These are phyloP conservation scores for Coelogynopora nodosa DNA, from an alignment of 2,888 invertebrate genomes.

Conservation along the genomic window DNA sequence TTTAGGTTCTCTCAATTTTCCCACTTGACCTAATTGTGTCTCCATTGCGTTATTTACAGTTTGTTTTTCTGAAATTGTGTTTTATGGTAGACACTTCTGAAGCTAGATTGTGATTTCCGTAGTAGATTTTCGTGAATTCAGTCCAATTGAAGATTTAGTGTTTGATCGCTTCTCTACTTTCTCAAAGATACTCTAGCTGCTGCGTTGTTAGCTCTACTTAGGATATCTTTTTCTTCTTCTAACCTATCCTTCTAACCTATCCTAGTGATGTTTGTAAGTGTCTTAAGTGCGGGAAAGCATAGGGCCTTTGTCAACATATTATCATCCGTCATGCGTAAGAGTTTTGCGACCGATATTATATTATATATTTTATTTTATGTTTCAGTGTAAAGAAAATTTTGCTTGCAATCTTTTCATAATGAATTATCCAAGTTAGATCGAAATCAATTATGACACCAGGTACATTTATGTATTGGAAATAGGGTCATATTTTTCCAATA, in stretches of 20 bases:
- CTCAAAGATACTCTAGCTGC: background rate
- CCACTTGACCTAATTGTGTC: background rate
- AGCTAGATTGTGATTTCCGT: no score
- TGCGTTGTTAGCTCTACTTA: background rate
- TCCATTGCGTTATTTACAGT: no score
- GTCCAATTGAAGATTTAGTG: no score
- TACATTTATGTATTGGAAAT: no score
- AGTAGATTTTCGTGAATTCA: no score
- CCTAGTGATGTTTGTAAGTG: background rate
- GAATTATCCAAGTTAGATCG: background rate
- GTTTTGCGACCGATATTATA: background rate
- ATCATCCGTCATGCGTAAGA: background rate
- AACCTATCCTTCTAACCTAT: background rate
- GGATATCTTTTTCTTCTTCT: background rate
- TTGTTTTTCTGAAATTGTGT: no score
- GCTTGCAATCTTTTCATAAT: background rate
- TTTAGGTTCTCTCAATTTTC: background rate
- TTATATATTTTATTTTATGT: background rate
- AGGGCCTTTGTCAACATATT: background rate
- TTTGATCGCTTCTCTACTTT: background rate
- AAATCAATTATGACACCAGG: background rate
- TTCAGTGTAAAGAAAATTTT: background rate
- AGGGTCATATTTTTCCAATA: background rate
- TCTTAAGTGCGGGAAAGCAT: background rate
- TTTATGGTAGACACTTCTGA: no score